A percentile compares a stretch with the other conserved stretches of the same genome.
Evolutionary conservation across 2,888 invertebrate species (phyloP).

Genomic region (Stenurella melanura): DNA sequence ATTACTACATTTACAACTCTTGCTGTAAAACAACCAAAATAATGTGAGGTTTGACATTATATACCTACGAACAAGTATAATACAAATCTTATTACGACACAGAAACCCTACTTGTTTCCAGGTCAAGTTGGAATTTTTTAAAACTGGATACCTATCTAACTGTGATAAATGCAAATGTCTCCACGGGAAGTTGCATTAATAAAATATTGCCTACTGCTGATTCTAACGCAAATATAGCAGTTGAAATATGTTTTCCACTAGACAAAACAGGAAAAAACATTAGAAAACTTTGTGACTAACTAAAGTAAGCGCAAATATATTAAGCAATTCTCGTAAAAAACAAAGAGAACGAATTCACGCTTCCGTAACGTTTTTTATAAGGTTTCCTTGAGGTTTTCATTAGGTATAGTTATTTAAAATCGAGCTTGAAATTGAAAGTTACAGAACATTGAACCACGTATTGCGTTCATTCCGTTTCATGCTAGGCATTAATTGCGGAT

Average conservation of each 20-base stretch:
- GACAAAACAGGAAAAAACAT: background rate
- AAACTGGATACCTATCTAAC: background rate
- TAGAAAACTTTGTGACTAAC: background rate
- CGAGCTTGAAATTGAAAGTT: constrained; percentile 42
- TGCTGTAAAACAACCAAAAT: background rate
- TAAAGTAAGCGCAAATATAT: constrained; percentile 9
- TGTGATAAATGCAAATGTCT: background rate
- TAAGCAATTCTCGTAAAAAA: constrained; percentile 25
- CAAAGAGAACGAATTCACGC: constrained; percentile 37
- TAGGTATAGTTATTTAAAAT: constrained; percentile 38
- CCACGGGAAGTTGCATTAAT: background rate
- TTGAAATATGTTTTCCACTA: background rate
- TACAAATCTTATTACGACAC: background rate
- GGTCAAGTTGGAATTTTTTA: background rate
- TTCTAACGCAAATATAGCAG: background rate
- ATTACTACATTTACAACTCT: background rate
- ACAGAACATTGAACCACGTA: constrained; percentile 35
- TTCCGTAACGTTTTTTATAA: constrained; percentile 44
- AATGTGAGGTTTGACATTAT: background rate
- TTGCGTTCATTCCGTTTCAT: constrained; percentile 30
- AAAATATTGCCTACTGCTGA: background rate
- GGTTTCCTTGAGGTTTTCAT: constrained; percentile 43
- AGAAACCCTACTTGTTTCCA: background rate
- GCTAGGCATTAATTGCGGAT: constrained; percentile 27
- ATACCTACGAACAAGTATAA: background rate